Evolutionary conservation across 2,113 vertebrate species (phyloP).

Genomic region (Erpornis zantholeuca): DNA sequence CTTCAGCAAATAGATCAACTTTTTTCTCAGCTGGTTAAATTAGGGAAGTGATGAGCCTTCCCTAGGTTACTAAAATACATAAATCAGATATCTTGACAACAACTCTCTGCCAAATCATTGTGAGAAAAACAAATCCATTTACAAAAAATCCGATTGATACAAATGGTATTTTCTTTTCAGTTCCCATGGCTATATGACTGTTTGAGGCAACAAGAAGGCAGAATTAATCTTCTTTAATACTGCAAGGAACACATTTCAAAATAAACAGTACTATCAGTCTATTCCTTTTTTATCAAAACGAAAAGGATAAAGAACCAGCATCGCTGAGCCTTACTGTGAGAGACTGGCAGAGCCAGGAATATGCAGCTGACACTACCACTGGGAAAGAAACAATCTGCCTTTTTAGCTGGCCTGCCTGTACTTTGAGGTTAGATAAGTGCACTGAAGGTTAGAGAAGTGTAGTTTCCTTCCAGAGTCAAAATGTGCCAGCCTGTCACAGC

Average conservation of each 20-base stretch:
- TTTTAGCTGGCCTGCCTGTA: not conserved
- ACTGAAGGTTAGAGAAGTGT: not conserved
- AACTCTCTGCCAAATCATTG: constrained; percentile 19
- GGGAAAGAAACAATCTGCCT: not conserved
- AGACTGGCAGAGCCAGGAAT: not conserved
- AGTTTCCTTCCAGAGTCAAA: not conserved
- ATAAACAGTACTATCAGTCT: not conserved
- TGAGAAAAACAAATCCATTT: constrained; percentile 21
- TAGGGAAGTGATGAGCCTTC: constrained; percentile 18
- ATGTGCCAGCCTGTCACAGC: not conserved
- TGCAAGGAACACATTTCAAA: not conserved
- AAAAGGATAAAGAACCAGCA: not conserved
- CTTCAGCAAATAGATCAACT: constrained; percentile 2
- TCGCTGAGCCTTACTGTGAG: not conserved
- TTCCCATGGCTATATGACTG: not conserved
- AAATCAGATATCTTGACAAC: constrained; percentile 39
- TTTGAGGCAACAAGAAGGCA: constrained; percentile 25
- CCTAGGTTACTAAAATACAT: constrained; percentile 28
- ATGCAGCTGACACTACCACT: not conserved
- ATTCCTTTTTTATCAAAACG: not conserved
- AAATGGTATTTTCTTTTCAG: constrained; percentile 25
- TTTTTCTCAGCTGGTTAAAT: constrained; percentile 39
- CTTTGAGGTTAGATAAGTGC: not conserved
- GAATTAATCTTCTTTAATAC: constrained; percentile 42
- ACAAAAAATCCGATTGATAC: not conserved